Base-by-base conservation (phyloP, 1,140 invertebrate species). In the Dolichoris vasculosae region DNA sequence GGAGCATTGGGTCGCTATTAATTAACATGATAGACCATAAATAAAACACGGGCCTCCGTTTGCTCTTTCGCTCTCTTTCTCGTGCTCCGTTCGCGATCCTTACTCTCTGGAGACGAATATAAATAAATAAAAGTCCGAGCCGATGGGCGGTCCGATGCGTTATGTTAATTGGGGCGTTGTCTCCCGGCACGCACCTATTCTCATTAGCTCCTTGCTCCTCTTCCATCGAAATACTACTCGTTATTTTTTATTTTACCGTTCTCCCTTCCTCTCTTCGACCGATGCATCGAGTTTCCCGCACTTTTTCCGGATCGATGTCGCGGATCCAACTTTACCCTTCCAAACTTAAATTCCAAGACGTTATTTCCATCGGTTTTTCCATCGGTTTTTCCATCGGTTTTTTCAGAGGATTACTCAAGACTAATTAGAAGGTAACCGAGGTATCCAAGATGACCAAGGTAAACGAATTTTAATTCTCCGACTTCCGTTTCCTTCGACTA, bases 81-180 rank as follows among this genome's bases (percentile, higher is more conserved):
- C 86, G 76, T 86, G n/a, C 73, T 63, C 69, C 63, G 23, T 79
- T 69, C 71, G 83, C 81, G 77, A 77, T 82, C 38, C 83, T 87
- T 86, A 88, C 85, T 91, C 91, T 90, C 91, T 78, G 82, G 92
- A 92, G 92, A 91, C 90, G 88, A 93, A 93, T 92, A 93, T 93
- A 93, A 93, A 93, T 93, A 93, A 93, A 93, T 92, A 93, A 92
- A 93, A 90, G 90, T 92, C 90, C 38, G 77, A 78, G 86, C 85
- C 86, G 85, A 86, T 87, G 87, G 84, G 82, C 85, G 84, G 86
- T 87, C 81, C 86, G 89, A 91, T 91, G 93, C 88, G 92, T 93
- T 93, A 93, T 92, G 92, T 93, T 93, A 93, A 93, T 93, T 93
- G 91, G 92, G 93, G 93, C 93, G 93, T 93, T 93, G 93, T 93